Percentiles rank a stretch among this genome's conserved stretches.
phyloP scores from a whole-genome alignment of 2,113 vertebrate species.

The Sialia sialis region DNA sequence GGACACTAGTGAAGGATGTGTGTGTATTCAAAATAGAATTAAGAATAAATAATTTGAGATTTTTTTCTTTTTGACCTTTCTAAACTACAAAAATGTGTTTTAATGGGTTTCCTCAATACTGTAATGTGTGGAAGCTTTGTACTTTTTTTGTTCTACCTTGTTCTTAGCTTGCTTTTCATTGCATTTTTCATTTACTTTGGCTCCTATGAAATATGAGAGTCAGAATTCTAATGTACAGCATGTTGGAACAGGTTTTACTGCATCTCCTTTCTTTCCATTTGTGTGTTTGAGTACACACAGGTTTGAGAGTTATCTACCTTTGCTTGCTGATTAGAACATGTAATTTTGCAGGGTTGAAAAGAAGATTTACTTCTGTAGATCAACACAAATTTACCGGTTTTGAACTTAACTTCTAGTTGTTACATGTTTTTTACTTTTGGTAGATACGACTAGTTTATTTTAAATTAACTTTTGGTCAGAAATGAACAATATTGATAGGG shows the following conservation, averaged over 20 bases:
- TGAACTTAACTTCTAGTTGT: not conserved
- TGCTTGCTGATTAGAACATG: not conserved
- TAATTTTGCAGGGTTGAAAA: not conserved
- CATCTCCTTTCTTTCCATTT: not conserved
- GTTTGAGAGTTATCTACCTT: not conserved
- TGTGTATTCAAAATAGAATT: not conserved
- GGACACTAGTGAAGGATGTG: not conserved
- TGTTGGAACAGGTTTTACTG: slow-evolving; percentile 37
- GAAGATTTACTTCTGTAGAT: not conserved
- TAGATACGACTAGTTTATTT: not conserved
- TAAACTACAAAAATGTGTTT: not conserved
- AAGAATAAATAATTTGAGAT: not conserved
- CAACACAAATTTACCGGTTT: not conserved
- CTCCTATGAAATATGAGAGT: not conserved
- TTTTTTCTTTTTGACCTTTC: not conserved
- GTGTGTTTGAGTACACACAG: not conserved
- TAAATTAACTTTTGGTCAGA: not conserved
- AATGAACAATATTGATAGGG: not conserved
- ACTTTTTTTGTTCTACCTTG: not conserved
- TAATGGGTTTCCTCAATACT: not conserved
- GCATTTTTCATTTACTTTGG: not conserved
- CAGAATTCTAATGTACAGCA: not conserved
- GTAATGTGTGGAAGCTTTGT: not conserved
- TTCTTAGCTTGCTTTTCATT: not conserved
- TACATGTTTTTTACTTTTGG: not conserved